Percentiles rank a stretch among this genome's conserved stretches.
phyloP scores from a whole-genome alignment of 35 echinoderm and acorn worm genomes.

The Apostichopus parvimensis region DNA sequence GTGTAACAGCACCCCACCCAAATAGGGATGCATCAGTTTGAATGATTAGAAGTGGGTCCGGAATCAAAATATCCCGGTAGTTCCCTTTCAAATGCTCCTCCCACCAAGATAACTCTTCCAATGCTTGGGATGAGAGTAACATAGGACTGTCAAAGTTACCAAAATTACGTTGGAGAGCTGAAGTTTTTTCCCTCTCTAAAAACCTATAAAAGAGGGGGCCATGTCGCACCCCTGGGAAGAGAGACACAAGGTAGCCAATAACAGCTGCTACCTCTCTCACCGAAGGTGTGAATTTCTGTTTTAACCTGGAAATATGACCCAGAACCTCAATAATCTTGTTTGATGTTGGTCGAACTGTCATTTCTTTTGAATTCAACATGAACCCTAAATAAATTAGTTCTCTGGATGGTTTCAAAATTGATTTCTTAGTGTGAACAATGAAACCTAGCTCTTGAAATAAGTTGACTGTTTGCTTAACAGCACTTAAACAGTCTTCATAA shows the following conservation, averaged over 20 bases:
- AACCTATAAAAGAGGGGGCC: constrained; percentile 15
- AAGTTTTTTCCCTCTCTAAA: constrained; percentile 8
- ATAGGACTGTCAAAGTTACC: constrained; percentile 37
- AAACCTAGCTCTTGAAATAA: no score
- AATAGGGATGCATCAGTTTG: constrained; percentile 28
- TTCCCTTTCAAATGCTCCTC: neutral
- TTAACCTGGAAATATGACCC: neutral
- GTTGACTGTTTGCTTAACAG: no score
- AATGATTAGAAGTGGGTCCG: neutral
- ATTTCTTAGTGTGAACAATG: no score
- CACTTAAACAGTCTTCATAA: no score
- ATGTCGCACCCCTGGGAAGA: constrained; percentile 11
- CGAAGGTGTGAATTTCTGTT: neutral
- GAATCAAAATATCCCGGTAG: neutral
- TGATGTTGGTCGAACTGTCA: constrained; percentile 29
- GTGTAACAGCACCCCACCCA: constrained; percentile 46
- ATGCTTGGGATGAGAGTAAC: no score
- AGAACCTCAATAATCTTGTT: constrained; percentile 7
- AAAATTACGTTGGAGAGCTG: neutral
- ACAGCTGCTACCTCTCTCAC: neutral
- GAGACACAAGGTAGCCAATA: constrained; percentile 40
- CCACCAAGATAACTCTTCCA: no score
- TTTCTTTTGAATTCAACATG: constrained; percentile 40
- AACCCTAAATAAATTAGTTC: neutral
- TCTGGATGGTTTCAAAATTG: no score